Base-by-base conservation (phyloP, 2,113 vertebrate species). In the Arizona elegans region DNA sequence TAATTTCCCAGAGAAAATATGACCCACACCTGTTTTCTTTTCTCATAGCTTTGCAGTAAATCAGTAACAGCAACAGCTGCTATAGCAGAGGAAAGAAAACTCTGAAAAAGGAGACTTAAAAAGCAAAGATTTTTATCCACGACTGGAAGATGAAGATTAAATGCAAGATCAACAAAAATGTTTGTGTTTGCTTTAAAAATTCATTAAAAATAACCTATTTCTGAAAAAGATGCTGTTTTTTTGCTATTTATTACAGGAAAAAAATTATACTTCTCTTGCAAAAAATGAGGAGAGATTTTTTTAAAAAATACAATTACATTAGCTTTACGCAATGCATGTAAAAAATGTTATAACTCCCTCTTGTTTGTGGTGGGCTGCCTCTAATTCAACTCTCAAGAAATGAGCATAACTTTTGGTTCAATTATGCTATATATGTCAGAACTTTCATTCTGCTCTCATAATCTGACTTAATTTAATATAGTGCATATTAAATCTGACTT, bases 1-100 rank as follows among this genome's bases (percentile, higher is more conserved):
- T 90, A 90, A 90, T 59, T 90, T 91, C n/a, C 65, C 81, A 38
- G n/a, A 38, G n/a, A 55, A 81, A 55, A 91, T 81, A 85, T 43
- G 65, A 85, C n/a, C 38, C 21, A 7, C 65, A 55, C 52, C 52
- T 55, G 54, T 91, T 85, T 91, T 91, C 52, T 91, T 91, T 23
- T 85, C 52, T 33, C 23, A 70, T n/a, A 91, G 12, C 65, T 38
- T 23, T 81, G 90, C 33, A 38, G 38, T 85, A 91, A 91, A 91
- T 91, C 90, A 91, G 54, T 81, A 55, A 24, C n/a, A 55, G 65
- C 70, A 70, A 81, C 15, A 53, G 65, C 65, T 91, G 2, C 52
- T 55, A 17, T n/a, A 24, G 52, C n/a, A 53, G 52, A 91, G 54
- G 53, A 56, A 89, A 91, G 23, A 26, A 75, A 75, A 54, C 21